Conservation (phyloP, 2,888 invertebrate species). For the Sminthurinus aureus region DNA sequence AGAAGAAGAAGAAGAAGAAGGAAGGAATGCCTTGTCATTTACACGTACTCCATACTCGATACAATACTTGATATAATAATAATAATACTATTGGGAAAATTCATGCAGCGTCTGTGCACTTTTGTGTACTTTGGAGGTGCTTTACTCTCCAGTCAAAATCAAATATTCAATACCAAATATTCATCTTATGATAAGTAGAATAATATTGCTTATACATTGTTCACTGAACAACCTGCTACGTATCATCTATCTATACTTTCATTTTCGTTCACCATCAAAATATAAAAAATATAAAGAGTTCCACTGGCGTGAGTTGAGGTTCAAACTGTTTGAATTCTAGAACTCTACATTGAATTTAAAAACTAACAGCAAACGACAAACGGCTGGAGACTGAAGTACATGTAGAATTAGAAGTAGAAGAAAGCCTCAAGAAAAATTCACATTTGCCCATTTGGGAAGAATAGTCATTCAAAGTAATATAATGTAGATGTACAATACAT, state of each 20-base stretch:
- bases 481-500: no score
- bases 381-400: background rate
- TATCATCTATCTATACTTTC: background rate
- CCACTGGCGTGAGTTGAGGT: background rate
- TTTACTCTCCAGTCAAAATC: background rate
- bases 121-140: background rate
- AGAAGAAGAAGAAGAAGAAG: background rate
- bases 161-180: background rate
- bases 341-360: background rate
- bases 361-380: background rate
- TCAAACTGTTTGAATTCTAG: background rate
- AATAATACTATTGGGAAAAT: no score
- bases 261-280: background rate
- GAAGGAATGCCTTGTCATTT: conserved; percentile 30
- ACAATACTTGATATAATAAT: background rate
- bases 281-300: no score
- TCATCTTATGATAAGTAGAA: background rate
- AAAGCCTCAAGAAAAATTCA: no score
- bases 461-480: background rate
- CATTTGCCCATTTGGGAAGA: no score
- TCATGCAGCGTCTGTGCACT: no score
- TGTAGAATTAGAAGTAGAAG: background rate
- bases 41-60: background rate
- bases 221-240: no score
- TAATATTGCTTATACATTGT: no score